Base-by-base conservation (phyloP, 2,888 invertebrate genomes). In the Crioceris asparagi region DNA sequence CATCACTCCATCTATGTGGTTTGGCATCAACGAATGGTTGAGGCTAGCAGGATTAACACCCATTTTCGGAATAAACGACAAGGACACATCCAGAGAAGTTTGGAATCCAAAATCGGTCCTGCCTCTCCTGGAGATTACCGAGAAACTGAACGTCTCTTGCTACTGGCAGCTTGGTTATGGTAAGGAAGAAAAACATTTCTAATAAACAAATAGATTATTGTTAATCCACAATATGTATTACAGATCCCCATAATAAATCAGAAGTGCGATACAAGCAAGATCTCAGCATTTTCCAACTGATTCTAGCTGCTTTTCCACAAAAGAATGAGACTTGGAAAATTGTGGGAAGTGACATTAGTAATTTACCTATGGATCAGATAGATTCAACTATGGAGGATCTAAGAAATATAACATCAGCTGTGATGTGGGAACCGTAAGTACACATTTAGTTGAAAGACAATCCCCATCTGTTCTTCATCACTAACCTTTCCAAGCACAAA, bases 101-200 rank as follows among this genome's bases (percentile, higher is more conserved):
- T 86, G 84, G 83, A 75, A 84, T 53, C 73, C 82, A 0, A 74
- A 75, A 50, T 71, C 79, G 0, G 73, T 79, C 0, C 55, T 77
- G 26, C 70, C 74, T 19, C 71, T 87, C 11, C 65, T 90, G 32
- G 74, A 79, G 3, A 73, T 78, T 32, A 78, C 80, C 4, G 75
- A 79, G 41, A 69, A 72, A 51, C 71, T 76, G 40, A 72, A 74
- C 23, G 71, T 74, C 5, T 71, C 75, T 39, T 72, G 79, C 16
- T 75, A 71, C 46, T 86, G 83, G 83, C 82, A 85, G 60, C 60
- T 83, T 14, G 81, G 80, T 37, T 77, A 77, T 55, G 80, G 82
- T 83, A 61, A 65, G 64, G 40, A 47, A n/a, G n/a, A n/a, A n/a
- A n/a, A n/a, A n/a, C n/a, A n/a, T n/a, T n/a, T n/a, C n/a, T n/a